phyloP scores from a whole-genome alignment of 2,888 invertebrate genomes.

The Drosophila peninsularis region DNA sequence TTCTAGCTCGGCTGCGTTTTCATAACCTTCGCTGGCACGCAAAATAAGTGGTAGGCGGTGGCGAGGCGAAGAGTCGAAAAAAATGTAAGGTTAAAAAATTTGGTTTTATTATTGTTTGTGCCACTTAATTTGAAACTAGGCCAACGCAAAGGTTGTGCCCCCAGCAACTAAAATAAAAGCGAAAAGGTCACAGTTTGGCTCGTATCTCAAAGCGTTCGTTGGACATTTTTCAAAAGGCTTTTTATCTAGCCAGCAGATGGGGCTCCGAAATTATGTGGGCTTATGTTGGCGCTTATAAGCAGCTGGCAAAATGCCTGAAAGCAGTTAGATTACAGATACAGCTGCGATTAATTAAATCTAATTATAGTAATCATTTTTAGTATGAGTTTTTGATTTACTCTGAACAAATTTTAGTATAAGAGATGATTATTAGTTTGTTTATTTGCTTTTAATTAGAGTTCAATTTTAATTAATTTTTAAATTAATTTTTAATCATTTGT shows the following conservation, averaged over 20 bases:
- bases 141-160: constrained; percentile 46
- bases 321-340: neutral
- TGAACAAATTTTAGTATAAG: neutral
- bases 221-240: constrained; percentile 17
- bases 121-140: constrained; percentile 69
- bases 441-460: neutral
- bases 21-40: constrained; percentile 56
- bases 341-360: constrained; percentile 3
- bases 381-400: neutral
- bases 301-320: neutral
- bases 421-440: neutral
- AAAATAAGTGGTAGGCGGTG: constrained; percentile 24
- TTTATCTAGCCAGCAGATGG: constrained; percentile 12
- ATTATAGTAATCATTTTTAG: neutral
- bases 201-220: constrained; percentile 10
- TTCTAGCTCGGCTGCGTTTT: constrained; percentile 46
- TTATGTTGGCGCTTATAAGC: neutral
- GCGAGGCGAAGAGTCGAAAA: neutral
- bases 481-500: neutral
- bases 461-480: neutral
- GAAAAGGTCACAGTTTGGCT: constrained; percentile 29
- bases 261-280: constrained; percentile 8
- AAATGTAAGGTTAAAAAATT: constrained; percentile 68
- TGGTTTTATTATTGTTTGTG: constrained; percentile 49
- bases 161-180: constrained; percentile 12